These are phyloP conservation scores for Propithecus coquereli DNA, from an alignment of 2,113 vertebrate genomes.

Conservation along the genomic window DNA sequence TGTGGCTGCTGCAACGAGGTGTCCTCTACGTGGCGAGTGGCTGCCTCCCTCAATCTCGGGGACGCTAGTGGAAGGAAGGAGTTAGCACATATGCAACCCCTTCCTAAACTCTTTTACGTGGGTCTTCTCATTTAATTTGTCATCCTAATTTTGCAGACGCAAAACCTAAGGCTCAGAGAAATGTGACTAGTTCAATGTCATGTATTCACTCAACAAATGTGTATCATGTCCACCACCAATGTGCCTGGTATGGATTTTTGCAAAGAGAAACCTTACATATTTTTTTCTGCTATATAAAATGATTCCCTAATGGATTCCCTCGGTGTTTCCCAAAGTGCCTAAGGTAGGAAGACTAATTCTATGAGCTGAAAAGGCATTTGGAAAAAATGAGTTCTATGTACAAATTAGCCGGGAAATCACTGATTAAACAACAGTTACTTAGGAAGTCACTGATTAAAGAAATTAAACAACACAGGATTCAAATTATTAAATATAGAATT, in stretches of 20 bases:
- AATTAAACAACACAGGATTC: constrained; percentile 33
- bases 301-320: not conserved
- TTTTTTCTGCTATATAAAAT: not conserved
- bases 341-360: not conserved
- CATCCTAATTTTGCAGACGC: not conserved
- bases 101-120: not conserved
- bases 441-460: constrained; percentile 58
- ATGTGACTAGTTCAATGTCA: not conserved
- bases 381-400: not conserved
- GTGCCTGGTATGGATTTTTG: not conserved
- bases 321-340: not conserved
- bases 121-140: not conserved
- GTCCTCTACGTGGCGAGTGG: not conserved
- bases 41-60: not conserved
- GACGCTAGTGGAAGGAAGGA: not conserved
- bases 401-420: constrained; percentile 50
- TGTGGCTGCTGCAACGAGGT: not conserved
- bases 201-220: not conserved
- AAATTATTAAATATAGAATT: not conserved
- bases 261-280: not conserved
- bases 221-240: not conserved
- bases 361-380: not conserved
- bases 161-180: not conserved
- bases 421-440: not conserved
- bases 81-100: not conserved